phyloP scores from a whole-genome alignment of 2,797 vertebrate species.

The Valencia hispanica region DNA sequence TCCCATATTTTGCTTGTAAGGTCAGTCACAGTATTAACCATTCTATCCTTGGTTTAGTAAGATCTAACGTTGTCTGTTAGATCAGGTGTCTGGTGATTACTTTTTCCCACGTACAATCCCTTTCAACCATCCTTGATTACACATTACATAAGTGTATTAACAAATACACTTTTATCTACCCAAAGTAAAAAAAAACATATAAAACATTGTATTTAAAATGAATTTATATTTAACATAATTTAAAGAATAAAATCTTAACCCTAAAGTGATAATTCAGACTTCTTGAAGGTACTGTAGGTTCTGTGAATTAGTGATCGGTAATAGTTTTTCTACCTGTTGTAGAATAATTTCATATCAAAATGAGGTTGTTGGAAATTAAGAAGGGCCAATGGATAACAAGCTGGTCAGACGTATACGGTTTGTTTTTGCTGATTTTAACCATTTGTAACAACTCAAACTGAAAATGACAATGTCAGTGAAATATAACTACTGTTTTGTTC shows the following conservation, averaged over 20 bases:
- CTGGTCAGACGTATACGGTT: neutral
- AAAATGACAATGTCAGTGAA: neutral
- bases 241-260: neutral
- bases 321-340: neutral
- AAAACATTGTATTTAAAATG: neutral
- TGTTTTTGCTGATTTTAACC: neutral
- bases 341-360: neutral
- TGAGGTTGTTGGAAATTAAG: neutral
- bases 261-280: neutral
- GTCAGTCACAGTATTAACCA: too few relatives aligned
- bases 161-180: too few relatives aligned
- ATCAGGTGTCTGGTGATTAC: too few relatives aligned
- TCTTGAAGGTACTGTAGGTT: neutral
- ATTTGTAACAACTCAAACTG: neutral
- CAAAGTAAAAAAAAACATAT: too few relatives aligned
- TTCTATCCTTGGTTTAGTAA: too few relatives aligned
- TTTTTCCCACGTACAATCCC: too few relatives aligned
- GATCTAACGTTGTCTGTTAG: too few relatives aligned
- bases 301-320: neutral
- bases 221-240: too few relatives aligned
- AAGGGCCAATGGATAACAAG: neutral
- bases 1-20: too few relatives aligned
- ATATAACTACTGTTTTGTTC: neutral
- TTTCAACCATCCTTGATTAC: too few relatives aligned
- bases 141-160: too few relatives aligned